Base-by-base conservation (phyloP, 2,888 invertebrate species). In the Ornithoptera priamus region DNA sequence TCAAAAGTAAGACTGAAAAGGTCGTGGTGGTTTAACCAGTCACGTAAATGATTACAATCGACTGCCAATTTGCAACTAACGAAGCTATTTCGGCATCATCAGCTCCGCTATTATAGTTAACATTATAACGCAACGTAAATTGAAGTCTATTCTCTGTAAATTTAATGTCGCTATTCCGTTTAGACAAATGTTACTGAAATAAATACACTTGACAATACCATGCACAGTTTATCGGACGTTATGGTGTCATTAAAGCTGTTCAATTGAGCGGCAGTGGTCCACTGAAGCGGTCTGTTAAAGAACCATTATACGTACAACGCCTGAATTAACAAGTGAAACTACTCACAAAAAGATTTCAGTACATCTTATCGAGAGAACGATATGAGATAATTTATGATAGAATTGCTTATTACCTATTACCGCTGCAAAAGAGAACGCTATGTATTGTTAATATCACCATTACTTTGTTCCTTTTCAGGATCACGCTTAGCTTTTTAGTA, bases 41-140 rank as follows among this genome's bases (percentile, higher is more conserved):
- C 46, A 65, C 30, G 59, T 46, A n/a, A 7, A 20, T n/a, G 59
- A 65, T 65, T n/a, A n/a, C 46, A 65, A 65, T 65, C 65, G 58
- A 22, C 42, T 65, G 65, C 59, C 59, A 65, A 65, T 65, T 65
- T 65, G 65, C 46, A 58, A 65, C 65, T 65, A 65, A 65, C 59
- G 65, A 65, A 58, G 58, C 65, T 59, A 46, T 59, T 65, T 65
- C 58, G 65, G 59, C 58, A 46, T 17, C 46, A 22, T 17, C 42
- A 22, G 46, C 17, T 15, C 10, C 24, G 59, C 57, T 12, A 59
- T 50, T 46, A 59, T 65, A 59, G 46, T 59, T n/a, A 39, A 65
- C 42, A 46, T 50, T 65, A 59, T 24, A 24, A 22, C 42, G 24
- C 18, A 15, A 50, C 30, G 18, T 30, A 65, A 46, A 46, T 46